Evolutionary conservation across 2,797 vertebrate genomes (phyloP), one percentile per base, ranked within the genome.

Genomic region (Pangasius djambal): DNA sequence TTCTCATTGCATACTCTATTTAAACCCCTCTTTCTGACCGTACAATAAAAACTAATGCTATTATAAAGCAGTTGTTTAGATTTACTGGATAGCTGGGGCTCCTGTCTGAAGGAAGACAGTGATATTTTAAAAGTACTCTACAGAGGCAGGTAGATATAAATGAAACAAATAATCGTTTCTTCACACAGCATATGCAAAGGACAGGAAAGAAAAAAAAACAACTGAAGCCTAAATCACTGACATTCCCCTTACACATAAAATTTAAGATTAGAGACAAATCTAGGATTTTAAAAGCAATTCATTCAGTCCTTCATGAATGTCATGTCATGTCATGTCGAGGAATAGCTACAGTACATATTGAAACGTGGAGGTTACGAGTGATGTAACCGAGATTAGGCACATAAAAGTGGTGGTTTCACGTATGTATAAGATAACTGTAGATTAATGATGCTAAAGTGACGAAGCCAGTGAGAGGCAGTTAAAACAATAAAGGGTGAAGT

Each of bases 351-450:
- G 88, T 91, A 89, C 88, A 34, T 89, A 18, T 65, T 74, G 83
- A 67, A 88, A 86, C 78, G 78, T 70, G 57, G 69, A 63, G 75
- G 83, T 89, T 65, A 86, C 57, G 9, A 88, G 75, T 86, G 52
- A 79, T 87, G 77, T 81, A 87, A 87, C 88, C 87, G 78, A 86
- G 84, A 87, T 88, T 85, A 90, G 89, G 91, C 91, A 91, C 90
- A 87, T 90, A 63, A 59, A 89, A 89, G 85, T 86, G 88, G 72
- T 88, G 86, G 50, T 83, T 37, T 75, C 69, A 57, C 48, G n/a
- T 55, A 83, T 31, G 65, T 34, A 65, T 28, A 44, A 74, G 85
- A 44, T 67, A 91, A 84, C 85, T 52, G 31, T 65, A 81, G 22
- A 55, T 61, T 44, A 31, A 65, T 48, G 18, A 82, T 22, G 77